Percentiles rank a stretch among this genome's conserved stretches.
Conservation (phyloP, 2,888 invertebrate species). For the Pterobdella sp. region DNA sequence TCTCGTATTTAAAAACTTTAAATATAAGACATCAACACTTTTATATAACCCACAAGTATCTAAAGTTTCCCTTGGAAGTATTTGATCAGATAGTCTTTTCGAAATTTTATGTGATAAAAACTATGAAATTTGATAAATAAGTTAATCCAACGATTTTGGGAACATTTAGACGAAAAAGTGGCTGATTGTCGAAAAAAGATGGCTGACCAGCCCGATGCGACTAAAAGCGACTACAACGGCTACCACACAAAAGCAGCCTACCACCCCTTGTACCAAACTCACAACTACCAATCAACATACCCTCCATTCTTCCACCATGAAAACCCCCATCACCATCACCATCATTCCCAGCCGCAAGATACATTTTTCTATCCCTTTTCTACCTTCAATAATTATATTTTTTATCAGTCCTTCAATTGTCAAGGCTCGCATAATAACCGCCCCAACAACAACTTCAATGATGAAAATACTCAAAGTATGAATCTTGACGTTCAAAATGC, state of each 20-base stretch:
- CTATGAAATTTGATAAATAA: too few species aligned
- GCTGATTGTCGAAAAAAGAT: neutral
- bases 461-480: too few species aligned
- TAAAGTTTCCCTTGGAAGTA: too few species aligned
- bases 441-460: too few species aligned
- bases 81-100: too few species aligned
- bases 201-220: neutral
- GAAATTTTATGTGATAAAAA: too few species aligned
- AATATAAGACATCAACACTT: too few species aligned
- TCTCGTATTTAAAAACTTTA: too few species aligned
- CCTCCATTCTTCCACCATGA: neutral
- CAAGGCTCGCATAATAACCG: neutral
- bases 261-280: neutral
- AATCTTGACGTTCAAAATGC: too few species aligned
- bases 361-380: neutral
- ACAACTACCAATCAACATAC: neutral
- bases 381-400: conserved; percentile 6
- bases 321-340: neutral
- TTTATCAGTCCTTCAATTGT: conserved; percentile 11
- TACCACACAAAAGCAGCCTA: neutral
- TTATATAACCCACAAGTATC: too few species aligned
- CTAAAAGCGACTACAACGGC: neutral
- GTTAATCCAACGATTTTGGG: too few species aligned
- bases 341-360: neutral
- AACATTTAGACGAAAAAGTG: neutral